Evolutionary conservation across 2,797 vertebrate species (phyloP).

Genomic region (Staurois parvus): DNA sequence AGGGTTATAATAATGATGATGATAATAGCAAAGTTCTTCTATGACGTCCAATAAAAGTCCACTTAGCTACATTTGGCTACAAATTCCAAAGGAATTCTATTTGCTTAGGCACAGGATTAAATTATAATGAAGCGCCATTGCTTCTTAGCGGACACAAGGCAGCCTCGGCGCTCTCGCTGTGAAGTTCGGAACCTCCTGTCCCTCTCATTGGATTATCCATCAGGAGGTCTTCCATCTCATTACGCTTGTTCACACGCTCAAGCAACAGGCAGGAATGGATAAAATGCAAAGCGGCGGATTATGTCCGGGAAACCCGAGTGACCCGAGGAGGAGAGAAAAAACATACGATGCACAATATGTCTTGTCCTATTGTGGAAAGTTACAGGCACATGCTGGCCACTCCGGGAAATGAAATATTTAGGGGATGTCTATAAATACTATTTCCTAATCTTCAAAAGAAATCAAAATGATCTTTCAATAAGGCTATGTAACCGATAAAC

Average conservation of each 20-base stretch:
- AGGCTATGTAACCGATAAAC: no score
- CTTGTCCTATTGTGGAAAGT: no score
- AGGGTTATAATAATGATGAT: no score
- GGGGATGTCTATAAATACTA: no score
- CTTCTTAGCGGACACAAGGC: conserved; percentile 52
- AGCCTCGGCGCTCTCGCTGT: conserved; percentile 60
- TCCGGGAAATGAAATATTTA: no score
- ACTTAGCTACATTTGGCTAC: neutral
- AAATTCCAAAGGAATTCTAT: conserved; percentile 28
- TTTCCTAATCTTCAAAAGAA: no score
- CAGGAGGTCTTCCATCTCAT: conserved; percentile 69
- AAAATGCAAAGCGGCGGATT: conserved; percentile 15
- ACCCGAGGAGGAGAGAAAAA: neutral
- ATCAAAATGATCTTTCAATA: no score
- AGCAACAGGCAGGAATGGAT: conserved; percentile 60
- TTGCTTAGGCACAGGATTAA: conserved; percentile 37
- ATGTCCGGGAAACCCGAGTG: neutral
- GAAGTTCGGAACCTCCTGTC: conserved; percentile 71
- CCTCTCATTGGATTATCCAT: conserved; percentile 71
- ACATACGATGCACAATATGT: neutral
- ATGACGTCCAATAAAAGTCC: no score
- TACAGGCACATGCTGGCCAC: no score
- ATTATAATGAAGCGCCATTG: conserved; percentile 25
- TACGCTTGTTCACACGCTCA: conserved; percentile 69
- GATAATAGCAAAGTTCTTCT: no score